These are phyloP conservation scores for Lycia hirtaria DNA, from an alignment of 2,888 invertebrate genomes.

Conservation along the genomic window DNA sequence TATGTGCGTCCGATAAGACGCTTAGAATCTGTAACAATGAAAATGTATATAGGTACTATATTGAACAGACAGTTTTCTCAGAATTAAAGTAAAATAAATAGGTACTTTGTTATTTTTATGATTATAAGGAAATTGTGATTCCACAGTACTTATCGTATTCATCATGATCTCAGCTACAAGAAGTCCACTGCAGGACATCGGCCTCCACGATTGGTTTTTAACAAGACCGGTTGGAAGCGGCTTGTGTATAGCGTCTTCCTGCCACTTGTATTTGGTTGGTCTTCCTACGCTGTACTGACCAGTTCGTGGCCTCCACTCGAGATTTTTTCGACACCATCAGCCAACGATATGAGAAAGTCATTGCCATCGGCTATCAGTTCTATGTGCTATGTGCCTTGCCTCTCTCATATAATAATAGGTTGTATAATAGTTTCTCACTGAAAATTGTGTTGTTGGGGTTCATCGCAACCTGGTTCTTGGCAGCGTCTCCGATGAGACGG, in stretches of 20 bases:
- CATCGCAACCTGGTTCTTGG: constrained; percentile 94
- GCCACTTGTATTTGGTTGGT: too few relatives aligned
- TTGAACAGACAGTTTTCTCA: background rate
- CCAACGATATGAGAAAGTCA: constrained; percentile 54
- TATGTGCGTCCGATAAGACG: constrained; percentile 97
- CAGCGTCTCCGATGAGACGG: constrained; percentile 93
- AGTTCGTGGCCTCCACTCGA: too few relatives aligned
- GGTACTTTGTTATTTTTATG: constrained; percentile 80
- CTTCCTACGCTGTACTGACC: too few relatives aligned
- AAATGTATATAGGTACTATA: constrained; percentile 26
- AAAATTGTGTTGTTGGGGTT: constrained; percentile 95
- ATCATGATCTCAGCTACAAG: too few relatives aligned
- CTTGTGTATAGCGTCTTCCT: too few relatives aligned
- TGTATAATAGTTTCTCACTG: constrained; percentile 81
- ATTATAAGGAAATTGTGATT: too few relatives aligned
- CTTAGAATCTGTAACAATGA: constrained; percentile 93
- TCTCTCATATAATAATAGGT: background rate
- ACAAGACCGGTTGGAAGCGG: too few relatives aligned
- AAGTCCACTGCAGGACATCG: too few relatives aligned
- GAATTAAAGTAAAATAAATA: constrained; percentile 60
- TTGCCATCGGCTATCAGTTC: background rate
- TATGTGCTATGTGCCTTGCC: background rate
- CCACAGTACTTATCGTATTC: too few relatives aligned
- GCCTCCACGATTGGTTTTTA: too few relatives aligned
- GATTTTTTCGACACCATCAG: too few relatives aligned